Conservation (phyloP, 2,797 vertebrate species). For the Cyclura pinguis region DNA sequence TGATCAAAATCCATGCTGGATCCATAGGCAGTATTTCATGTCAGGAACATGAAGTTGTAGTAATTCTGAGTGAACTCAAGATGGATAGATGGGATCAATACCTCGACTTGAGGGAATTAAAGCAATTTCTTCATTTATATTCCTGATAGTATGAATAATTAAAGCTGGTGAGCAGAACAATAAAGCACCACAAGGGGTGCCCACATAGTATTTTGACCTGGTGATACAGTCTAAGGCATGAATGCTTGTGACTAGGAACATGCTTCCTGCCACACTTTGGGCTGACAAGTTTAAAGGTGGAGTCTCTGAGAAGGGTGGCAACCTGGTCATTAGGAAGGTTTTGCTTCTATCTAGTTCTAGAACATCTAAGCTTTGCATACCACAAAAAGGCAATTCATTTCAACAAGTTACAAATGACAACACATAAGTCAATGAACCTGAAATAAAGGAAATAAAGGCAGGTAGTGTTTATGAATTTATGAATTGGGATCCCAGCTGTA, state of each 20-base stretch:
- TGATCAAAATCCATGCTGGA: background rate
- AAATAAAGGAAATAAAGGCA: background rate
- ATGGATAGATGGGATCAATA: background rate
- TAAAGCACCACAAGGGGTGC: background rate
- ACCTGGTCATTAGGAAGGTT: no score
- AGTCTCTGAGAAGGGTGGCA: background rate
- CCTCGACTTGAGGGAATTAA: background rate
- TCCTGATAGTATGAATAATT: background rate
- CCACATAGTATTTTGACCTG: background rate
- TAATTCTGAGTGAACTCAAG: background rate
- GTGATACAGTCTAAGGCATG: background rate
- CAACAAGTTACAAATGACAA: background rate
- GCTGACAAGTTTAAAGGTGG: background rate
- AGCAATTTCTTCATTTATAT: background rate
- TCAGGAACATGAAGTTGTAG: background rate
- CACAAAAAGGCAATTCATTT: background rate
- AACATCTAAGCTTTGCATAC: background rate
- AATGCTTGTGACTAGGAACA: background rate
- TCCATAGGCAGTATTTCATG: background rate
- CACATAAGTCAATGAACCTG: background rate
- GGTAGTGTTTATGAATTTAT: no score
- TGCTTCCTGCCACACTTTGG: background rate
- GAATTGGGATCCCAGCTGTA: no score
- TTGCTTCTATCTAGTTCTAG: background rate
- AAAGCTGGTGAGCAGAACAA: background rate